These are phyloP conservation scores for Conchocele bisecta DNA, from an alignment of 2,888 invertebrate species.

Conservation along the genomic window DNA sequence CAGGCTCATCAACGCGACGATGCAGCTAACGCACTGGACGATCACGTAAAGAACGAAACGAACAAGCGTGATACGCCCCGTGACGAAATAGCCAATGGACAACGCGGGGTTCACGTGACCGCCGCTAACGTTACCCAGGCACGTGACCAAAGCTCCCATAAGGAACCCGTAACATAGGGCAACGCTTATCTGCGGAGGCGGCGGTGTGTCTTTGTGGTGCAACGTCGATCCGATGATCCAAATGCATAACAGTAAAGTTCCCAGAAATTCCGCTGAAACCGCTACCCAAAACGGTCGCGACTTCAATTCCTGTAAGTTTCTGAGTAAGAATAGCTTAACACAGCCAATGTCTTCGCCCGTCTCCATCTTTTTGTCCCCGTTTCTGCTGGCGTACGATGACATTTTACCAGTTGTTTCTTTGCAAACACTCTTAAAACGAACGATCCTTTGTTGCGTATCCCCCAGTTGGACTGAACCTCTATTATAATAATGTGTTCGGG, in stretches of 20 bases:
- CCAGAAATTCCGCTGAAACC: constrained; percentile 67
- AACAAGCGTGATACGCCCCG: constrained; percentile 44
- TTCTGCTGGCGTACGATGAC: too few species aligned
- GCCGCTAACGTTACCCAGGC: constrained; percentile 66
- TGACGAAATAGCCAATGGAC: constrained; percentile 57
- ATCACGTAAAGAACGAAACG: constrained; percentile 60
- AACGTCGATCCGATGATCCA: constrained; percentile 60
- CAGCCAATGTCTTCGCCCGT: too few species aligned
- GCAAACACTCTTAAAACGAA: too few species aligned
- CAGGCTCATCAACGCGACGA: constrained; percentile 60
- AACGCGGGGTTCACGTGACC: constrained; percentile 73
- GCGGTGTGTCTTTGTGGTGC: constrained; percentile 7
- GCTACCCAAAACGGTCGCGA: constrained; percentile 66
- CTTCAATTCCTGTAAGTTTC: constrained; percentile 64
- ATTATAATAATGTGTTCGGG: too few species aligned
- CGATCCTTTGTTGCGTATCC: too few species aligned
- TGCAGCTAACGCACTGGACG: constrained; percentile 61
- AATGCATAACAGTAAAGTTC: constrained; percentile 60
- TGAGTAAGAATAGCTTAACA: too few species aligned
- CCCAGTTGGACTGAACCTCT: too few species aligned
- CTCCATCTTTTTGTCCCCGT: too few species aligned
- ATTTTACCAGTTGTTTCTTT: too few species aligned
- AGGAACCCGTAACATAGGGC: constrained; percentile 67
- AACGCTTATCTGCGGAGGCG: constrained; percentile 23
- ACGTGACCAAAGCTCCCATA: constrained; percentile 60